A percentile compares a stretch with the other conserved stretches of the same genome.
Conservation (phyloP, 2,797 vertebrate species). For the Diglossa cyanea region DNA sequence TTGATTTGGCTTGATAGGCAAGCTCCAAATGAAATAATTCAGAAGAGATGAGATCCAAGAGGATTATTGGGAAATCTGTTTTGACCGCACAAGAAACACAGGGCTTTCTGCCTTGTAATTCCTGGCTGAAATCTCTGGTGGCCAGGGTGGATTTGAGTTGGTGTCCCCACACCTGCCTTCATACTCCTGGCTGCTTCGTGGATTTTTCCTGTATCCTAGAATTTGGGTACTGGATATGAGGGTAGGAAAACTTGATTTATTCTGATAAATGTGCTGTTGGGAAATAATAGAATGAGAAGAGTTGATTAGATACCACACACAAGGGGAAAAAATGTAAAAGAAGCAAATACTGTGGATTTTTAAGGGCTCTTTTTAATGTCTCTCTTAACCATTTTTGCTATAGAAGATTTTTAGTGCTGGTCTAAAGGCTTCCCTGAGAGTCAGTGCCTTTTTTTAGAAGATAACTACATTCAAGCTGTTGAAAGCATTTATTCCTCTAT, state of each 20-base stretch:
- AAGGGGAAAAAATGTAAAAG: fast-evolving
- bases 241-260: background rate
- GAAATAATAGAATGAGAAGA: background rate
- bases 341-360: background rate
- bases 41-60: background rate
- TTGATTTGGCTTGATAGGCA: background rate
- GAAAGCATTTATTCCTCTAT: background rate
- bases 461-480: background rate
- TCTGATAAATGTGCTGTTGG: background rate
- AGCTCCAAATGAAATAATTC: background rate
- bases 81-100: background rate
- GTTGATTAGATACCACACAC: background rate
- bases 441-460: background rate
- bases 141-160: background rate
- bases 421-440: background rate
- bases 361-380: background rate
- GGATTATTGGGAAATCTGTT: background rate
- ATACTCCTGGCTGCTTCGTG: background rate
- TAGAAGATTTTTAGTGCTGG: background rate
- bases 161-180: background rate
- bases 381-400: background rate
- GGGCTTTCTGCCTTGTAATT: background rate
- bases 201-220: background rate
- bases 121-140: background rate
- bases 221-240: background rate